Conservation (phyloP, 1,140 invertebrate species). For the Formica exsecta region DNA sequence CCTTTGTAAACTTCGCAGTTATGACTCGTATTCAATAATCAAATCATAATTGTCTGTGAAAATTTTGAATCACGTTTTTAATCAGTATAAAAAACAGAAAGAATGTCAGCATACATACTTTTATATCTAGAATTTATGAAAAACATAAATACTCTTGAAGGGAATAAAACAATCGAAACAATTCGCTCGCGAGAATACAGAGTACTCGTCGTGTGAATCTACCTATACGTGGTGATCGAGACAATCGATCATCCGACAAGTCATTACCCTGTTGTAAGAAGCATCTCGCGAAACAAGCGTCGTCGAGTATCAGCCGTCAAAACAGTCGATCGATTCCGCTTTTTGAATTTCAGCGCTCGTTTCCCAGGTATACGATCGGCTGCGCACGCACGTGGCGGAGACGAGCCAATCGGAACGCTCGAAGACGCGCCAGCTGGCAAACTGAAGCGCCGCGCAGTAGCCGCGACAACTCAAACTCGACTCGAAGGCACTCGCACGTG, state of each 20-base stretch:
- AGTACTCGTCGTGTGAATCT: background rate
- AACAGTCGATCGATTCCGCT: constrained; percentile 23
- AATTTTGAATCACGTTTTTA: too few species aligned
- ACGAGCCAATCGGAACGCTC: constrained; percentile 65
- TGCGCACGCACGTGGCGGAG: constrained; percentile 22
- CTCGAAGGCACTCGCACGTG: constrained; percentile 84
- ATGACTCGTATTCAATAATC: background rate
- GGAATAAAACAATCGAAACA: background rate
- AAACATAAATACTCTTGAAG: background rate
- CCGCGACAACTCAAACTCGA: constrained; percentile 69
- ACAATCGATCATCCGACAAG: constrained; percentile 54
- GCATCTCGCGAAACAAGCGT: constrained; percentile 2
- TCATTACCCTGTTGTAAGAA: constrained; percentile 32
- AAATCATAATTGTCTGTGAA: background rate
- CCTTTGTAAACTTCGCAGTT: background rate
- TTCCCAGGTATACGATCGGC: constrained; percentile 68
- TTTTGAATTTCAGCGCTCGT: constrained; percentile 63
- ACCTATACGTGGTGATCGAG: constrained; percentile 10
- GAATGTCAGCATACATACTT: background rate
- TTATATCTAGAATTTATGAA: background rate
- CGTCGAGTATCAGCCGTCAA: constrained; percentile 30
- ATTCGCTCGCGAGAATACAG: background rate
- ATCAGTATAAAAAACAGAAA: background rate
- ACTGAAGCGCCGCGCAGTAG: constrained; percentile 77
- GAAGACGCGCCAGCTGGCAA: constrained; percentile 55